Percentiles rank a stretch among this genome's conserved stretches.
Evolutionary conservation across 2,797 vertebrate species (phyloP).

Genomic region (Melanotaenia boesemani): DNA sequence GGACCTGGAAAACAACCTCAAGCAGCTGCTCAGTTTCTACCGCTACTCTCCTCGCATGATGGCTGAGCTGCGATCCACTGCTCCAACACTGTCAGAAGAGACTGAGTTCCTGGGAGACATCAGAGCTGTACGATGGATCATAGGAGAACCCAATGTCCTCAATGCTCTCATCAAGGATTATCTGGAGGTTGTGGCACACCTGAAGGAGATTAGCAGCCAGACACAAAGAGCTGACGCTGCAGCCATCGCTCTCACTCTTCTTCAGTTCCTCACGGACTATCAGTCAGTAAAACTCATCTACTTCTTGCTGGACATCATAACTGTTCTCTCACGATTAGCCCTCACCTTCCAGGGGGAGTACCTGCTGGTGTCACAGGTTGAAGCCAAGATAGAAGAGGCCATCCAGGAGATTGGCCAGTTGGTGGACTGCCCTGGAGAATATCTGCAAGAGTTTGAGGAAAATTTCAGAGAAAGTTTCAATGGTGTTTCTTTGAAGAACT

Average conservation of each 20-base stretch:
- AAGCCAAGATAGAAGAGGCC: constrained; percentile 92
- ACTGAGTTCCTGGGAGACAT: constrained; percentile 96
- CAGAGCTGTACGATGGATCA: constrained; percentile 93
- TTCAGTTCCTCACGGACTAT: constrained; percentile 97
- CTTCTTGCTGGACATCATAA: constrained; percentile 95
- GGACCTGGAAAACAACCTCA: constrained; percentile 96
- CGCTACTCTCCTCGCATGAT: constrained; percentile 95
- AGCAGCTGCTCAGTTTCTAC: constrained; percentile 96
- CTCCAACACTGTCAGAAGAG: constrained; percentile 93
- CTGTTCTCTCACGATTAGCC: constrained; percentile 92
- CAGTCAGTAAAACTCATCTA: constrained; percentile 97
- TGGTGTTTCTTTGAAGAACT: constrained; percentile 93
- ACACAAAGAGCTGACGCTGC: constrained; percentile 93
- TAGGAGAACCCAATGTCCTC: constrained; percentile 94
- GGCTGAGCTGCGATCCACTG: constrained; percentile 90
- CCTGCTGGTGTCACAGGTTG: constrained; percentile 92
- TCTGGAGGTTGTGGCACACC: constrained; percentile 94
- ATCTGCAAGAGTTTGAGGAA: constrained; percentile 96
- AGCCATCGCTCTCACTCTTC: constrained; percentile 92
- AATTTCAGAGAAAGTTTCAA: constrained; percentile 97
- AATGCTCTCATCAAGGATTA: constrained; percentile 97
- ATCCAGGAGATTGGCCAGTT: constrained; percentile 93
- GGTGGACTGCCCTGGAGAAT: constrained; percentile 92
- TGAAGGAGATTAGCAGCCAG: constrained; percentile 94
- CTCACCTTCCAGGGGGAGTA: constrained; percentile 94